phyloP scores from a whole-genome alignment of 2,113 vertebrate genomes.

The Ondatra zibethicus region DNA sequence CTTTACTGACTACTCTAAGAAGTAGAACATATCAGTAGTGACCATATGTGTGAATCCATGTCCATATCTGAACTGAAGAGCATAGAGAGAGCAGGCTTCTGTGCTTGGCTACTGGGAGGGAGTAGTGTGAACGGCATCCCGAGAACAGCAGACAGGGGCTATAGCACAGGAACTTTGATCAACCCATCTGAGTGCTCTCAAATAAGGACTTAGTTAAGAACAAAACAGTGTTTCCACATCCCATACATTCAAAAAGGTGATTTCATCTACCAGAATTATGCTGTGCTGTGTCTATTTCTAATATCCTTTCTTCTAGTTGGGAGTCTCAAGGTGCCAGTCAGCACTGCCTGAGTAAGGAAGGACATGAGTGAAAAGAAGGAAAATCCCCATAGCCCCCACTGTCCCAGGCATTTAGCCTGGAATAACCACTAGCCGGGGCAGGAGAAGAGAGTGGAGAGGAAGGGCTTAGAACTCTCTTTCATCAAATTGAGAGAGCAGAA shows the following conservation, averaged over 20 bases:
- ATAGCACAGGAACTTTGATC: not conserved
- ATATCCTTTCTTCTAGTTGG: not conserved
- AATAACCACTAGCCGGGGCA: not conserved
- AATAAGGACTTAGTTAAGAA: not conserved
- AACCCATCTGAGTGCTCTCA: not conserved
- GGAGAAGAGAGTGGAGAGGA: not conserved
- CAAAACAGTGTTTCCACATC: not conserved
- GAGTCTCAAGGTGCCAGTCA: not conserved
- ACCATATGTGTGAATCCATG: too few relatives aligned
- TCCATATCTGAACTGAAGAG: not conserved
- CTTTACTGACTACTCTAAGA: not conserved
- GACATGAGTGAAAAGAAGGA: not conserved
- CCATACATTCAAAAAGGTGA: not conserved
- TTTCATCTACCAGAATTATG: not conserved
- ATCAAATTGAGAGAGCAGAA: not conserved
- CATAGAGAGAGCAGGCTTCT: not conserved
- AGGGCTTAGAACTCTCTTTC: not conserved
- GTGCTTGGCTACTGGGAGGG: not conserved
- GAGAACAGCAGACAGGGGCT: not conserved
- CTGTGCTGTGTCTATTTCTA: not conserved
- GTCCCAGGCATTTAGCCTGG: not conserved
- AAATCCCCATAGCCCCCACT: not conserved
- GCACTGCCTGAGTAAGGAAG: not conserved
- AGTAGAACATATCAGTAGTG: not conserved
- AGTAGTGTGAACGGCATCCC: not conserved